These are phyloP conservation scores for Clinocottus analis DNA, from an alignment of 2,113 vertebrate genomes.

Conservation along the genomic window DNA sequence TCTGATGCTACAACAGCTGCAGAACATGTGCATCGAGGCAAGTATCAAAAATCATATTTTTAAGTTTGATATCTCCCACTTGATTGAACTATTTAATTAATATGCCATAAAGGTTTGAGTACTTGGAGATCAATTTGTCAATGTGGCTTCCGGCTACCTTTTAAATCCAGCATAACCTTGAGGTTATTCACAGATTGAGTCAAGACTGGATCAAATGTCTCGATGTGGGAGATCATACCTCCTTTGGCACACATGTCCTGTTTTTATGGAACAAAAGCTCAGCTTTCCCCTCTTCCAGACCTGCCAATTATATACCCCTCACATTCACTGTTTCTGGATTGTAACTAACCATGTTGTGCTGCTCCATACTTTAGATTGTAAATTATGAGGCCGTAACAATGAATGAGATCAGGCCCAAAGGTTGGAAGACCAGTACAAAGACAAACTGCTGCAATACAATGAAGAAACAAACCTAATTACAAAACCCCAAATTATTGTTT, in stretches of 20 bases:
- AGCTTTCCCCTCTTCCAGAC: background rate
- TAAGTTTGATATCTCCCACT: background rate
- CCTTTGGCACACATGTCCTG: background rate
- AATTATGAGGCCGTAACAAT: constrained; percentile 15
- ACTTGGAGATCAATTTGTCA: background rate
- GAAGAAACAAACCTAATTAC: constrained; percentile 38
- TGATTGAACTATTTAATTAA: constrained; percentile 4
- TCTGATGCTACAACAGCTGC: background rate
- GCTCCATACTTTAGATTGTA: constrained; percentile 20
- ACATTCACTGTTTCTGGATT: background rate
- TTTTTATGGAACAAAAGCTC: constrained; percentile 5
- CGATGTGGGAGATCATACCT: constrained; percentile 14
- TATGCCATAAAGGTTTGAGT: background rate
- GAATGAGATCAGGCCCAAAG: constrained; percentile 24
- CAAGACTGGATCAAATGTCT: constrained; percentile 50
- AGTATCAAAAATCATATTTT: background rate
- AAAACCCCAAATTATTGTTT: constrained; percentile 53
- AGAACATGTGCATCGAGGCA: background rate
- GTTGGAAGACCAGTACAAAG: constrained; percentile 15
- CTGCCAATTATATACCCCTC: constrained; percentile 1
- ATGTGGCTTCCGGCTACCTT: constrained; percentile 30
- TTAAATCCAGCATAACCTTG: constrained; percentile 32
- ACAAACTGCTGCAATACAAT: constrained; percentile 48
- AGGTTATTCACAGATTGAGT: constrained; percentile 58
- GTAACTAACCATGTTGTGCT: background rate